Evolutionary conservation across 1,140 invertebrate genomes (phyloP), one percentile per base, ranked within the genome.

Genomic region (Trichomalopsis sarcophagae): DNA sequence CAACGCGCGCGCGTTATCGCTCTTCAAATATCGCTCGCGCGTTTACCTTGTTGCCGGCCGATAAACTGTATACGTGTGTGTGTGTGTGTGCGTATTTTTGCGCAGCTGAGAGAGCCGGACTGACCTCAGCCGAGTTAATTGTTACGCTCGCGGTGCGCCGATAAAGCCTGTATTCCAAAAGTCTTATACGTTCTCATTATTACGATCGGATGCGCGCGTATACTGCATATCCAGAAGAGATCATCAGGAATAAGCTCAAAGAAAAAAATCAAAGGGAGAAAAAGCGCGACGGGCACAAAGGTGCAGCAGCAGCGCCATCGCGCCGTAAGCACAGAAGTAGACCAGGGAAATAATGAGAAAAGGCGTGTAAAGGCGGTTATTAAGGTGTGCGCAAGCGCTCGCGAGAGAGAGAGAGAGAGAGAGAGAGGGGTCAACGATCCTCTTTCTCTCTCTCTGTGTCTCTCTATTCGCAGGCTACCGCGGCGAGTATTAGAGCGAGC

Each of bases 11-110:
- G 21, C 33, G 69, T 69, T 80, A 84, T 76, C 50, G 74, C 74
- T 76, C 27, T 84, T 84, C 82, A 84, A 84, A 79, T 76, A 83
- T 76, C 82, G 55, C 82, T n/a, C 21, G 79, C 82, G 73, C 62
- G 79, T 80, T 84, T 62, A 80, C 77, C 68, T 73, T 80, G 44
- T 27, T 33, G 40, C 27, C 76, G 82, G 40, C 62, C 76, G 77
- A 79, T 80, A 84, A 80, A 80, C 76, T 77, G 1, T 27, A 21
- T 40, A 40, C 14, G 13, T 50, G 47, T 50, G 2, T 50, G 47
- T 50, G 2, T 50, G 13, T 50, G 13, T 0, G 14, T 50, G 14
- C 44, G 44, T 50, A 30, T 78, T 36, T 17, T 55, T 79, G 81
- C 78, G 40, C 1, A 7, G 1, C 40, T 44, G 40, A 44, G 40